phyloP scores from a whole-genome alignment of 2,888 invertebrate genomes.

The Drosophila infuscata region DNA sequence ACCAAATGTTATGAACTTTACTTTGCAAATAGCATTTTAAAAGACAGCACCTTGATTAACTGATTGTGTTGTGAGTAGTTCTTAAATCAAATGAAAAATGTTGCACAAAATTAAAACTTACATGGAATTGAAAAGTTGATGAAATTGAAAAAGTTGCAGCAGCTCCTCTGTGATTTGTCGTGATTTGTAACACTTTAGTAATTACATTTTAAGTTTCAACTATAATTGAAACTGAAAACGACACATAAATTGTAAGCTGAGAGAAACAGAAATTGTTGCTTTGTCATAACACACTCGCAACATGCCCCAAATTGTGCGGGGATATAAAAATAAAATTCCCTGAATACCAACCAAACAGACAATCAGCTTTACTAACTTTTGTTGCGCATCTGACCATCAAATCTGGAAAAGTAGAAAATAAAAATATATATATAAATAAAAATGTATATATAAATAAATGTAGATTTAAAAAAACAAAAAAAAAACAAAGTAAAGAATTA shows the following conservation, averaged over 20 bases:
- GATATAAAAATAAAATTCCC: background rate
- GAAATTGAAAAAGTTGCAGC: constrained; percentile 47
- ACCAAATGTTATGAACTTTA: background rate
- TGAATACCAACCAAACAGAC: constrained; percentile 3
- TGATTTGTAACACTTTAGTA: constrained; percentile 44
- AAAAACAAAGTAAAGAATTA: constrained; percentile 29
- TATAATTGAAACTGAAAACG: constrained; percentile 43
- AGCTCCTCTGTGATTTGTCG: background rate
- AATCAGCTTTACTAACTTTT: constrained; percentile 12
- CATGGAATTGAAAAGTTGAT: constrained; percentile 4
- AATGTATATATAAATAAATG: background rate
- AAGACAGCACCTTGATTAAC: background rate
- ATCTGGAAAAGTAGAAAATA: background rate
- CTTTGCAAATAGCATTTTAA: background rate
- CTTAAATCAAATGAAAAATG: background rate
- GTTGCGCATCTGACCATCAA: constrained; percentile 37
- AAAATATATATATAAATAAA: too few species aligned
- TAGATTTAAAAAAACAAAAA: constrained; percentile 10
- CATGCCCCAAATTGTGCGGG: constrained; percentile 1
- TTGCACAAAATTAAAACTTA: constrained; percentile 6
- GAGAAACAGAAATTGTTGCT: constrained; percentile 13
- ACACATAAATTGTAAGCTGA: constrained; percentile 14
- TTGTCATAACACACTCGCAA: constrained; percentile 24
- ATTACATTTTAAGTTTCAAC: constrained; percentile 43
- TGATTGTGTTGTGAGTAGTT: background rate